Percentiles rank a stretch among this genome's conserved stretches.
Evolutionary conservation across 2,113 vertebrate genomes (phyloP).

Genomic region (Pao palembangensis): DNA sequence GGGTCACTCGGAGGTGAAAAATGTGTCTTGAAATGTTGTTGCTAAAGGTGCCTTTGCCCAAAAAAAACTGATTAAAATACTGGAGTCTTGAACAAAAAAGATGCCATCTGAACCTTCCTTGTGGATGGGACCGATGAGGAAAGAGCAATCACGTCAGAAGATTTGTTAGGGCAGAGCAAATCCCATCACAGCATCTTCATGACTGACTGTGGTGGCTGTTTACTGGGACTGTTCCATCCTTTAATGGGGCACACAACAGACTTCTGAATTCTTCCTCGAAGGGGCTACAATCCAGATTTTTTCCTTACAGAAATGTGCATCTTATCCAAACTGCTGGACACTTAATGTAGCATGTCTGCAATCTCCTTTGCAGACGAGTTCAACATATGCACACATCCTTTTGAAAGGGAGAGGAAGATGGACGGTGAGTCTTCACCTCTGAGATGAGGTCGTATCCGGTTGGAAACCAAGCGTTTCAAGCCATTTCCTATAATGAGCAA

Average conservation of each 20-base stretch:
- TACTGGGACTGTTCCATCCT: neutral
- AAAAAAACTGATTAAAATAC: neutral
- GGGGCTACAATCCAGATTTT: neutral
- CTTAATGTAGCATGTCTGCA: too few species aligned
- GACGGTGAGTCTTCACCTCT: too few species aligned
- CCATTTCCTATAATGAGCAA: too few species aligned
- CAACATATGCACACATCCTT: too few species aligned
- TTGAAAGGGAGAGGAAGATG: too few species aligned
- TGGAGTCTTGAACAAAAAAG: neutral
- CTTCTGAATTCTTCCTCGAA: neutral
- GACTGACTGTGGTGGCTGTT: neutral
- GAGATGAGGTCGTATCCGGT: too few species aligned
- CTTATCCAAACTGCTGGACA: too few species aligned
- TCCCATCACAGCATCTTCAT: neutral
- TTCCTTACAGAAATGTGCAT: neutral
- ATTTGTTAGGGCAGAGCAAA: neutral
- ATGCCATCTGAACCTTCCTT: neutral
- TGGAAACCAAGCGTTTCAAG: too few species aligned
- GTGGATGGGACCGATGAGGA: too few species aligned
- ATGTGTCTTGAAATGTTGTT: neutral
- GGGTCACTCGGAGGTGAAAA: slow-evolving; percentile 5
- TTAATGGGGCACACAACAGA: neutral
- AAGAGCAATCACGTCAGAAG: neutral
- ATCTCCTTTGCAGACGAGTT: too few species aligned
- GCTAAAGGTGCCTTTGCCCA: neutral